Conservation (phyloP, 2,797 vertebrate genomes). For the Rhinogobio ventralis region DNA sequence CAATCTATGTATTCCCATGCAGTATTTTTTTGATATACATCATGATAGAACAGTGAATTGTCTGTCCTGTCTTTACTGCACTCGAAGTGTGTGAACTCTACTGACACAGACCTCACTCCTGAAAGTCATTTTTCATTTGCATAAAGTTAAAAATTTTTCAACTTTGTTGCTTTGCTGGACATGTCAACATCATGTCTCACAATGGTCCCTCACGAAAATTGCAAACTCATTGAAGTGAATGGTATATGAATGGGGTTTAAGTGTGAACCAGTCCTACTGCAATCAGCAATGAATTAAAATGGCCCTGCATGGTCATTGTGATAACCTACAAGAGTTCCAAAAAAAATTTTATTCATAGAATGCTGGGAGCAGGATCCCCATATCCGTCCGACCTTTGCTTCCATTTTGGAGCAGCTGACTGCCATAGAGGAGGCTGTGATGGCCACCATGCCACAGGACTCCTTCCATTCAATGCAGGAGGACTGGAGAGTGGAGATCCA, state of each 20-base stretch:
- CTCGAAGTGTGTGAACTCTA: neutral
- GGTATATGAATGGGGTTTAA: neutral
- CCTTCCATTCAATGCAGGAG: constrained; percentile 98
- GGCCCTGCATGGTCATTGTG: neutral
- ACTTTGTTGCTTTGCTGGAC: neutral
- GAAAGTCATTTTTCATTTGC: neutral
- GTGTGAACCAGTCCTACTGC: constrained; percentile 3
- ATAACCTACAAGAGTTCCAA: neutral
- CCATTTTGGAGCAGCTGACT: constrained; percentile 93
- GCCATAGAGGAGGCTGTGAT: constrained; percentile 92
- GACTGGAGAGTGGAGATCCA: constrained; percentile 98
- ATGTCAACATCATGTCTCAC: no score
- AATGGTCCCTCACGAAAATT: neutral
- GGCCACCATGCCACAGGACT: constrained; percentile 96
- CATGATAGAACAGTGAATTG: neutral
- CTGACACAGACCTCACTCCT: neutral
- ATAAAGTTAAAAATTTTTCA: neutral
- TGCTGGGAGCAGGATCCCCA: constrained; percentile 98
- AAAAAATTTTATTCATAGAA: constrained; percentile 74
- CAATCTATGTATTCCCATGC: neutral
- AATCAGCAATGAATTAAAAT: neutral
- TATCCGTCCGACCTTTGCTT: constrained; percentile 91
- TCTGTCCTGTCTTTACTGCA: neutral
- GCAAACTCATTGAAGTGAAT: neutral
- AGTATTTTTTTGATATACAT: neutral